A percentile compares a stretch with the other conserved stretches of the same genome.
Evolutionary conservation across 2,888 invertebrate species (phyloP).

Genomic region (Dermolepida albohirtum): DNA sequence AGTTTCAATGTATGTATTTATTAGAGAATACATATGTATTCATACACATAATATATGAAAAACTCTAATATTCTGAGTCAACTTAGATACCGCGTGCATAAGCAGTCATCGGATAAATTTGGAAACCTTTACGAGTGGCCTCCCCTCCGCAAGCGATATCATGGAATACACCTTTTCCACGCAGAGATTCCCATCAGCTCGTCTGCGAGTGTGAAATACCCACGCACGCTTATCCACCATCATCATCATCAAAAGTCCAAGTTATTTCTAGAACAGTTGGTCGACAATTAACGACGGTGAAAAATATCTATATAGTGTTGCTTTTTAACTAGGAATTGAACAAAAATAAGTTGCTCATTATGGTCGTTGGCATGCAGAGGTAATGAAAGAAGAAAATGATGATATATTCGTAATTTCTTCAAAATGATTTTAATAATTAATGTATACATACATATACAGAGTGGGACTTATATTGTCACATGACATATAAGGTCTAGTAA

Average conservation of each 20-base stretch:
- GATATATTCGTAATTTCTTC: too few species aligned
- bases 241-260: conserved; percentile 90
- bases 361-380: too few species aligned
- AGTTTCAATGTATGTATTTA: background rate
- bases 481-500: too few species aligned
- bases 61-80: conserved; percentile 20
- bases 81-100: conserved; percentile 22
- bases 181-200: conserved; percentile 9
- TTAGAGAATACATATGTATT: background rate
- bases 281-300: too few species aligned
- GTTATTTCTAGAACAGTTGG: conserved; percentile 84
- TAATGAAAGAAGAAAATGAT: too few species aligned
- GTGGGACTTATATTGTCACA: too few species aligned
- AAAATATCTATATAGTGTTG: too few species aligned
- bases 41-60: background rate
- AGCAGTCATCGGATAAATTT: conserved; percentile 28
- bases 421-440: too few species aligned
- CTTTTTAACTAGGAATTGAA: too few species aligned
- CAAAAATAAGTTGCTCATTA: too few species aligned
- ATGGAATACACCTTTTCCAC: conserved; percentile 25
- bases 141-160: conserved; percentile 15
- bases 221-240: conserved; percentile 67
- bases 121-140: conserved; percentile 22
- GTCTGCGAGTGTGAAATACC: background rate
- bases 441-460: too few species aligned